Base-by-base conservation (phyloP, 1,140 invertebrate species). In the Babylonia areolata region DNA sequence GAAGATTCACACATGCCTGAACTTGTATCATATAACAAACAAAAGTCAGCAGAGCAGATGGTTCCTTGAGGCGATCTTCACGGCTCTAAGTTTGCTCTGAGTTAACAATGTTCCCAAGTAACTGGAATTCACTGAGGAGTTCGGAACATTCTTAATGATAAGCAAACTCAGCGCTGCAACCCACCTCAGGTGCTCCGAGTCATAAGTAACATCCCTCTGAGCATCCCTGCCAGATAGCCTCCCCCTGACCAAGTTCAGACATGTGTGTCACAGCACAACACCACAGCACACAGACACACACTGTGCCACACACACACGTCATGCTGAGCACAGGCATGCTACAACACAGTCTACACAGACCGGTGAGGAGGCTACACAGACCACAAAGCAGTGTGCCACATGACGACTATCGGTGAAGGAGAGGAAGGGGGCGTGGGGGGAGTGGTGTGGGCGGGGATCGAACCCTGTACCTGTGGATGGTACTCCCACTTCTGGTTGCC, bases 401-500 rank as follows among this genome's bases (percentile, higher is more conserved):
- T 17, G 17, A 17, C 46, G 17, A 51, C 46, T 51, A n/a, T n/a
- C n/a, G n/a, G 46, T 54, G 64, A 33, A 71, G 11, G 33, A 42
- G 54, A 2, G 81, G 58, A 9, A 17, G 33, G 6, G 39, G 58
- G 15, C 40, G 11, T 80, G 39, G 46, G 28, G 46, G 20, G 28
- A 33, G 3, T 35, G n/a, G 80, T 35, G 28, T 15, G 81, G 28
- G 64, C n/a, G 80, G 85, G 31, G 46, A 51, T 51, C 46, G 37
- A 80, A 17, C 64, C 33, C 82, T 79, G 85, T 93, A 94, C 93
- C 93, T 93, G 88, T 78, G 87, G 87, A 85, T 93, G 88, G 90
- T 93, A 94, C 73, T 92, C 91, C 97, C 97, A 98, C 87, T 92
- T 89, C 89, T 94, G 94, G 88, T 94, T 94, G 35, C 93, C 94